Evolutionary conservation across 2,797 vertebrate genomes (phyloP), one percentile per base, ranked within the genome.

Genomic region (Poecilia picta): DNA sequence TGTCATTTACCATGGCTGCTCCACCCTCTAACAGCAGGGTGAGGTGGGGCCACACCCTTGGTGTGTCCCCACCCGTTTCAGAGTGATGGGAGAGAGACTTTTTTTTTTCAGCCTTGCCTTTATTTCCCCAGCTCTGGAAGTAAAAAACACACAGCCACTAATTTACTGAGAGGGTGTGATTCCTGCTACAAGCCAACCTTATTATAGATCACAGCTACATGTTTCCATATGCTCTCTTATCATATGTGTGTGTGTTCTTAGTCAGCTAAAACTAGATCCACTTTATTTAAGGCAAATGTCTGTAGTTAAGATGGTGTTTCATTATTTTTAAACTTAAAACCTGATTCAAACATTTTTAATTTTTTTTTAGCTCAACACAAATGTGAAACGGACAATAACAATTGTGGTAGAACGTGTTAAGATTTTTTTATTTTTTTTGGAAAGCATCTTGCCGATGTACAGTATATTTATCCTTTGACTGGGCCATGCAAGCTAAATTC

Each of bases 11-110:
- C 64, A 46, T 73, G 76, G 57, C 76, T 72, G 84, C 90, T 86
- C 91, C 93, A 90, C 93, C 92, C 91, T 87, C 74, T 87, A 88
- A 87, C 73, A 85, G 72, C 76, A 70, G 25, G 79, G 23, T 47
- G 76, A 80, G 81, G 77, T 77, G 41, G 64, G 78, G 80, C 78
- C 78, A 53, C 71, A 80, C 72, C 31, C 41, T 73, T 82, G 83
- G 82, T 78, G 91, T 85, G 83, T 77, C 87, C 87, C 85, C 83
- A 79, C 73, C 82, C 73, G 76, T 77, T 79, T 81, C 78, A 77
- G 72, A 82, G 81, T 59, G 28, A 77, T 57, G 46, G 15, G 85
- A 78, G 64, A 76, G 51, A 87, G 88, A 85, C 74, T 77, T 53
- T 94, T 49, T 47, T 16, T 5, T 93, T 92, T 92, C 88, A 87